These are phyloP conservation scores for Rhinopomastus cyanomelas DNA, from an alignment of 2,113 vertebrate species.

Conservation along the genomic window DNA sequence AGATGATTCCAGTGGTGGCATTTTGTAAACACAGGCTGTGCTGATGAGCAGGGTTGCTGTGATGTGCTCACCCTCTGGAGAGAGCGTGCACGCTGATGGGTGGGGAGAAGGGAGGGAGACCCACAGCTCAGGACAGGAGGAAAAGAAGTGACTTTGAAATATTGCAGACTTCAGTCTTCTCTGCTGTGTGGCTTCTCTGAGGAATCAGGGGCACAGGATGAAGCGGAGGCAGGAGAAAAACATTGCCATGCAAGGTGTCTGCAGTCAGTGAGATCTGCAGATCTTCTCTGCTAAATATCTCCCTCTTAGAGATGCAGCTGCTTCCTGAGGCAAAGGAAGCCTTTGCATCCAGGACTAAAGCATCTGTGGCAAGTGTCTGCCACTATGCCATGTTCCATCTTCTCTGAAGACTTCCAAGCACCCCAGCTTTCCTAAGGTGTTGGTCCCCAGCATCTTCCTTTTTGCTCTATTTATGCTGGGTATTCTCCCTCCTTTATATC, in stretches of 20 bases:
- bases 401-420: not conserved
- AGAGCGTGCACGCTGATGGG: not conserved
- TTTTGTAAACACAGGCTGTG: not conserved
- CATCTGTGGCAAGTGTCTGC: not conserved
- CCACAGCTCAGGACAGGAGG: not conserved
- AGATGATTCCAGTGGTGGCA: not conserved
- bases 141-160: not conserved
- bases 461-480: not conserved
- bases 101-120: not conserved
- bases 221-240: not conserved
- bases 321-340: not conserved
- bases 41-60: not conserved
- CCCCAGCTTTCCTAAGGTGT: not conserved
- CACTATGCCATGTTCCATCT: not conserved
- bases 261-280: not conserved
- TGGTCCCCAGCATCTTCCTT: not conserved
- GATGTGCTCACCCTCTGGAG: not conserved
- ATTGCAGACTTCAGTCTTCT: not conserved
- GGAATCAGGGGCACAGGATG: not conserved
- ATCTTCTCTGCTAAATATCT: not conserved
- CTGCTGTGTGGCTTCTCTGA: not conserved
- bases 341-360: not conserved
- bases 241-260: not conserved
- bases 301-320: not conserved
- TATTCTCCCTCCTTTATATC: not conserved